Conservation (phyloP, 2,797 vertebrate species). For the Microctenopoma steveboyesi region DNA sequence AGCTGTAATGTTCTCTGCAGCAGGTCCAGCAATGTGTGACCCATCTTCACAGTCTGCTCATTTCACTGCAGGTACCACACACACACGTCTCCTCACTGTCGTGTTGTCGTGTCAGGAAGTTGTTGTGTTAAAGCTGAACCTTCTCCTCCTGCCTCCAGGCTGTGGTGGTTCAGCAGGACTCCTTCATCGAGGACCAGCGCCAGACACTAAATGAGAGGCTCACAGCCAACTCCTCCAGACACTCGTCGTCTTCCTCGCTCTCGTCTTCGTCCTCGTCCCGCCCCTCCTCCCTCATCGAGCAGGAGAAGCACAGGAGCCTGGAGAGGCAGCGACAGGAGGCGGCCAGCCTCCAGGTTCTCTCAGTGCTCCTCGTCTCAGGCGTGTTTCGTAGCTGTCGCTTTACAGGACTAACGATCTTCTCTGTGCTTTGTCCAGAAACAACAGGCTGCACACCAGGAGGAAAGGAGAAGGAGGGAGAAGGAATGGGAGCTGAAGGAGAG, state of each 20-base stretch:
- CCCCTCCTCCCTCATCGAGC: conserved; percentile 87
- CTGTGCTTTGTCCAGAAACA: conserved; percentile 79
- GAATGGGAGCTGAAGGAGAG: conserved; percentile 86
- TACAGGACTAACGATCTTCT: not conserved
- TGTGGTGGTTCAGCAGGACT: conserved; percentile 91
- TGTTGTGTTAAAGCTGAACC: not conserved
- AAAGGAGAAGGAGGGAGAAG: conserved; percentile 81
- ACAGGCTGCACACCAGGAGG: conserved; percentile 88
- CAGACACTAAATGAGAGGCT: conserved; percentile 82
- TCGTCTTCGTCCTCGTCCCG: conserved; percentile 79
- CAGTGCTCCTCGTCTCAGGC: not conserved
- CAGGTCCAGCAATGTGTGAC: conserved; percentile 88
- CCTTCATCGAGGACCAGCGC: conserved; percentile 91
- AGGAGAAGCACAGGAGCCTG: conserved; percentile 92
- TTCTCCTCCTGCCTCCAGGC: conserved; percentile 72
- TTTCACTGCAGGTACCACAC: conserved; percentile 86
- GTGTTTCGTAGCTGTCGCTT: not conserved
- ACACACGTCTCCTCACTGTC: not conserved
- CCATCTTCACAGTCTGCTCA: conserved; percentile 87
- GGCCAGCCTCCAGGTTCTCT: conserved; percentile 81
- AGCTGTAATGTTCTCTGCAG: conserved; percentile 71
- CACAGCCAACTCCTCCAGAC: conserved; percentile 63
- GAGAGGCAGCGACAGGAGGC: conserved; percentile 92
- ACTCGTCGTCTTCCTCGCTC: conserved; percentile 77
- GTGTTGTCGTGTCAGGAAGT: not conserved